Evolutionary conservation across 2,888 invertebrate genomes (phyloP), one percentile per base, ranked within the genome.

Genomic region (Crematogaster levior): DNA sequence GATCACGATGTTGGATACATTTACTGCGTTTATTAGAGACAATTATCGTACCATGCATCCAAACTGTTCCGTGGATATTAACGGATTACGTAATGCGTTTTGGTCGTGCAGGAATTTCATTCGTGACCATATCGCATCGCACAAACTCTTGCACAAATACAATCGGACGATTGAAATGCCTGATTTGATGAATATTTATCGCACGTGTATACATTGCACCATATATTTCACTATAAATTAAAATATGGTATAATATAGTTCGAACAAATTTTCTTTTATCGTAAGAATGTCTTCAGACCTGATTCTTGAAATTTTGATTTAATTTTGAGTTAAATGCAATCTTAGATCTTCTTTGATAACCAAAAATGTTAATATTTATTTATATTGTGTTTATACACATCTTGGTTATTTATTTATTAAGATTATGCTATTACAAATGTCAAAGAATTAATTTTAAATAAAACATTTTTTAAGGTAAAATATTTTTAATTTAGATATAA

Each of bases 101-200:
- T 60, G 83, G 58, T 75, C 75, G 63, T 63, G 81, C 73, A 80
- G 68, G 86, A 86, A 88, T 88, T 81, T 63, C 74, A 70, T 61
- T 82, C 68, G 40, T 15, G 65, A 60, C 75, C 27, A 72, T 63
- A 56, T 34, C 24, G 56, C 40, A 40, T 72, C 46, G 24, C 34
- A 30, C n/a, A n/a, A n/a, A 27, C 30, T 75, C 48, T 12, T 12
- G 34, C 18, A 37, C 37, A 24, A 37, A 34, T 12, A n/a, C 37
- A 46, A 70, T 70, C 51, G 46, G 10, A 65, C 18, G 37, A 77
- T 56, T 18, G 68, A 56, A 43, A 77, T 56, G 37, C 5, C 24
- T 63, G 48, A 51, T 56, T 53, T 15, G 40, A 77, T 68, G 15
- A 40, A 53, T 48, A 53, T 68, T 40, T 40, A 77, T 53, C 21